Base-by-base conservation (phyloP, 2,113 vertebrate species). In the Dissostichus mawsoni region DNA sequence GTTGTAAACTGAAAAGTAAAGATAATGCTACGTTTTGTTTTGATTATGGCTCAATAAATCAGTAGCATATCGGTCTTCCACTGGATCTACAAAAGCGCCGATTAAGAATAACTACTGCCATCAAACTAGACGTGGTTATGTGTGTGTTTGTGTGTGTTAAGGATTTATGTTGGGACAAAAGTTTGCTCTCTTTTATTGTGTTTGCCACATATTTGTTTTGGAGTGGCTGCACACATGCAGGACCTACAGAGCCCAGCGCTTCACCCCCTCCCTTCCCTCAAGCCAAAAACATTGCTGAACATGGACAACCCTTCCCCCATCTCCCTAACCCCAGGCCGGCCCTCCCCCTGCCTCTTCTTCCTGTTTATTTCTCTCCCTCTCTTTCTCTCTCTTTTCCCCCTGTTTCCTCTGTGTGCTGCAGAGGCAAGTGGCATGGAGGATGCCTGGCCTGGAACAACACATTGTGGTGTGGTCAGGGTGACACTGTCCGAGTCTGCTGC, bases 351-450 rank as follows among this genome's bases (percentile, higher is more conserved):
- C 78, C 88, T 90, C 65, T 83, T 88, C 89, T 93, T 94, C 94
- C 93, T 94, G 93, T 94, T 94, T 94, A 93, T 92, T 89, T 91
- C 87, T 86, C 74, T 92, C 48, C 79, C 80, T 71, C 33, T 68
- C 47, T 69, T 48, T 44, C 47, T 68, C 36, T 91, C 86, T 85
- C 74, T 92, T 57, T 80, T 86, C 77, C 76, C 51, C 87, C 76
- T 56, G 83, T 88, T 90, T 89, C 87, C 87, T 85, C 57, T 59
- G 18, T 77, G 76, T 65, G 52, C 82, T 76, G 55, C 70, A 68
- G 63, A 73, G 77, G 73, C 79, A 74, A 84, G 78, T 82, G 77
- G 82, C 59, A 61, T 63, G 20, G 55, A 85, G 76, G 81, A 83
- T 78, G 83, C 74, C 64, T 77, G 55, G 78, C 48, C 62, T 84